Conservation (phyloP, 2,888 invertebrate genomes). For the Aethes cnicana region DNA sequence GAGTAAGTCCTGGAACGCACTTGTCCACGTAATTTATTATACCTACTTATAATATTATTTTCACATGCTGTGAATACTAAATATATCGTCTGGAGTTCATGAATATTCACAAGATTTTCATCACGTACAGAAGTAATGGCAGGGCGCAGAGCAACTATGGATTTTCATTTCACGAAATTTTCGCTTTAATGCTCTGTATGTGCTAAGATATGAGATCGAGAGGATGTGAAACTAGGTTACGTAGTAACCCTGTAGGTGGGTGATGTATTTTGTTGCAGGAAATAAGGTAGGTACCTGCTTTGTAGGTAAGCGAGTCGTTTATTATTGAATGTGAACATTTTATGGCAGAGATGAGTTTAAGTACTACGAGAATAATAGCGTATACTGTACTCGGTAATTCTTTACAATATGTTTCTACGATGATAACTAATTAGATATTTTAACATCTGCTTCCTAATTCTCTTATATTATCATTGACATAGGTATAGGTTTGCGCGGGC, state of each 20-base stretch:
- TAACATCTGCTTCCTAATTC: too few relatives aligned
- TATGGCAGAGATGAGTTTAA: too few relatives aligned
- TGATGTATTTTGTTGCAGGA: slow-evolving; percentile 19
- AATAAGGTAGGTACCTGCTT: slow-evolving; percentile 8
- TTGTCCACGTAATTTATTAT: slow-evolving; percentile 22
- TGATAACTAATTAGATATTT: too few relatives aligned
- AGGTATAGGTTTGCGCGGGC: too few relatives aligned
- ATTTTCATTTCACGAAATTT: slow-evolving; percentile 24
- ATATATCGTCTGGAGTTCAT: slow-evolving; percentile 25
- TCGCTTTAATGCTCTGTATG: slow-evolving; percentile 9
- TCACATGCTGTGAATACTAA: slow-evolving; percentile 23
- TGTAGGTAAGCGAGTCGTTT: slow-evolving; percentile 6
- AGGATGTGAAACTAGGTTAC: slow-evolving; percentile 8
- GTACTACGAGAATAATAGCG: too few relatives aligned
- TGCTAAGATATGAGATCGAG: slow-evolving; percentile 6
- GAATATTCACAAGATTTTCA: slow-evolving; percentile 37
- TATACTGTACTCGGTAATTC: too few relatives aligned
- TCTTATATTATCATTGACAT: too few relatives aligned
- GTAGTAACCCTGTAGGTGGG: slow-evolving; percentile 1
- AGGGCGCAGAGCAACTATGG: slow-evolving; percentile 33
- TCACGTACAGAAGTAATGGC: slow-evolving; percentile 41
- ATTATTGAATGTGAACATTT: slow-evolving; percentile 1
- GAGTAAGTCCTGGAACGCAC: neutral
- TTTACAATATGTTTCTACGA: too few relatives aligned
- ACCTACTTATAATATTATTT: slow-evolving; percentile 34